phyloP scores from a whole-genome alignment of 2,888 invertebrate species.

The Limenitis arthemis region DNA sequence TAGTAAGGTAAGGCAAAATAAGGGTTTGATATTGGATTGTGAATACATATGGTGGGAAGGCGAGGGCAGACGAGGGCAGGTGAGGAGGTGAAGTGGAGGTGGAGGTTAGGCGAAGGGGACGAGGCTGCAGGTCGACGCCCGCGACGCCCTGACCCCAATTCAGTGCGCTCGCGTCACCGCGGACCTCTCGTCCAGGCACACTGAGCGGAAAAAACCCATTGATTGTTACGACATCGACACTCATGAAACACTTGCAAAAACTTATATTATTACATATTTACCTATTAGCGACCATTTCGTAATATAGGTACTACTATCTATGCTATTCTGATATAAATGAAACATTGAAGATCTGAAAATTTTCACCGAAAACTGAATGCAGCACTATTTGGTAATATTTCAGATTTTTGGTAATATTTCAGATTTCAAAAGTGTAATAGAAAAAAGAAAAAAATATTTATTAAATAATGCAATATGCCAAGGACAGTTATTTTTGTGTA shows the following conservation, averaged over 20 bases:
- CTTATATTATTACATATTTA: not conserved
- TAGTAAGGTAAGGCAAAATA: too few species aligned
- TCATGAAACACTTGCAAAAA: conserved; percentile 19
- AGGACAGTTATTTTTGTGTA: conserved; percentile 4
- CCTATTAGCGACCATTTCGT: not conserved
- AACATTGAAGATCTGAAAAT: not conserved
- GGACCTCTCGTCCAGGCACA: conserved; percentile 64
- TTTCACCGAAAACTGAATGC: not conserved
- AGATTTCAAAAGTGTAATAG: conserved; percentile 1
- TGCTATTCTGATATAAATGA: not conserved
- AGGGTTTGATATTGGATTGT: too few species aligned
- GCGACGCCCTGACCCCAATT: conserved; percentile 71
- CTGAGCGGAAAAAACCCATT: conserved; percentile 54
- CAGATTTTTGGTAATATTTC: not conserved
- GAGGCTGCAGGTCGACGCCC: conserved; percentile 66
- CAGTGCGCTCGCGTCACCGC: conserved; percentile 68
- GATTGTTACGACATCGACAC: conserved; percentile 21
- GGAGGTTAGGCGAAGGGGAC: conserved; percentile 32
- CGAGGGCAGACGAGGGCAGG: conserved; percentile 25
- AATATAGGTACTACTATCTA: not conserved
- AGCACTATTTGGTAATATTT: not conserved
- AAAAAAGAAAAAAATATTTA: conserved; percentile 1
- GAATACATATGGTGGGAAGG: conserved; percentile 20
- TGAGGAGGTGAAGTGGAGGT: conserved; percentile 30
- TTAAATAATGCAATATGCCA: conserved; percentile 11